Evolutionary conservation across 2,888 invertebrate genomes (phyloP), one percentile per base, ranked within the genome.

Genomic region (Carabus problematicus): DNA sequence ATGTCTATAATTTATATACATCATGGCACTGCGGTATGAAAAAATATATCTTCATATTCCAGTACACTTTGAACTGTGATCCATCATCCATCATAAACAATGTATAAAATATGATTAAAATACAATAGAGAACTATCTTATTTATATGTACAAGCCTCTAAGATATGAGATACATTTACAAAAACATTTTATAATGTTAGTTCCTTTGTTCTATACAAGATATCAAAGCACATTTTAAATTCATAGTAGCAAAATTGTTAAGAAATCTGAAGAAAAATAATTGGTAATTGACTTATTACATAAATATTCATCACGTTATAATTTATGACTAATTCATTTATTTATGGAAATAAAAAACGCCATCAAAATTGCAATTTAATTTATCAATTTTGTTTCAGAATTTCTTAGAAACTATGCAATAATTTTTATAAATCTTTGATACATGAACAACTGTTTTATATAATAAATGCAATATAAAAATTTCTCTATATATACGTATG

Each of bases 11-110:
- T 59, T 63, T 66, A 59, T 66, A 8, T 49, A 56, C 56, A 66
- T 55, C 47, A 56, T 66, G 66, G 66, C 66, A 66, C 66, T 66
- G 66, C 18, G 59, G 58, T 59, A 59, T 66, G 66, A 49, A 66
- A 66, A 66, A 66, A 66, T 59, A 59, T 59, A 59, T 59, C 40
- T 7, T 43, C 42, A 59, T 42, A 12, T 59, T 52, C 52, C 11
- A 12, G 14, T 45, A 4, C 14, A 45, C 11, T 45, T 7, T 45
- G n/a, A 45, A 45, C 45, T 45, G 45, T 45, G 45, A 4, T 45
- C 3, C 45, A 45, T 45, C 14, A 45, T 45, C 14, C 45, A 7
- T n/a, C 19, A 52, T 52, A 18, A 52, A 52, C 16, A 52, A 52
- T 52, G 19, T 52, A 14, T 16, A 52, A 18, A 52, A 52, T 16